These are phyloP conservation scores for Agelastica alni DNA, from an alignment of 2,888 invertebrate genomes.

Conservation along the genomic window DNA sequence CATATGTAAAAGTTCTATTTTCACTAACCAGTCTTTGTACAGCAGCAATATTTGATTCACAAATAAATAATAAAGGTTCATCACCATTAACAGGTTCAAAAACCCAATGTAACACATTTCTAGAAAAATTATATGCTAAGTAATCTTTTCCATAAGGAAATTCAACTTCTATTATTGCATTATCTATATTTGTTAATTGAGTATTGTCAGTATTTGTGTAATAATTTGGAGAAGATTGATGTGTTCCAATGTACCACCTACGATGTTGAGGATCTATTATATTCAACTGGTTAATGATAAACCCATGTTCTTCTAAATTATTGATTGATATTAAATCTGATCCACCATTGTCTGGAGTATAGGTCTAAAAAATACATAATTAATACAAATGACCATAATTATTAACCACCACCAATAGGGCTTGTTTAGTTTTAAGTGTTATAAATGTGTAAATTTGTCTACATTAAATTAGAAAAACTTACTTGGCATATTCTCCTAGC, in stretches of 20 bases:
- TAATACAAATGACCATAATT: too few relatives aligned
- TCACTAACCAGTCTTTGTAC: constrained; percentile 73
- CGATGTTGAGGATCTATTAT: constrained; percentile 83
- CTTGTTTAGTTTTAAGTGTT: too few relatives aligned
- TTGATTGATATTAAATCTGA: constrained; percentile 82
- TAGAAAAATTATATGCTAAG: constrained; percentile 78
- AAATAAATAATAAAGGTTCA: constrained; percentile 80
- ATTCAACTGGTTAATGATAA: constrained; percentile 80
- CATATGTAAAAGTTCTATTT: constrained; percentile 83
- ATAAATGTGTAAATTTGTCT: too few relatives aligned
- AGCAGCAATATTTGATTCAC: constrained; percentile 80
- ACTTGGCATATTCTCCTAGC: constrained; percentile 79
- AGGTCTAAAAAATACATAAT: constrained; percentile 31
- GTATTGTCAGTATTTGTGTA: constrained; percentile 89
- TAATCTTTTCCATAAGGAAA: constrained; percentile 68
- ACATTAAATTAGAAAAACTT: constrained; percentile 29
- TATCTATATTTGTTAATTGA: constrained; percentile 76
- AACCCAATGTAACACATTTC: constrained; percentile 78
- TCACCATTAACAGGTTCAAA: constrained; percentile 78
- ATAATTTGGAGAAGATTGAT: constrained; percentile 72
- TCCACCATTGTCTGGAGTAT: constrained; percentile 55
- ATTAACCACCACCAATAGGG: too few relatives aligned
- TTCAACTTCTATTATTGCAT: constrained; percentile 73
- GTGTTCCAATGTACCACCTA: constrained; percentile 84
- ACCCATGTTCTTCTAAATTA: constrained; percentile 83